These are phyloP conservation scores for Bagarius yarrelli DNA, from an alignment of 2,113 vertebrate genomes.

Conservation along the genomic window DNA sequence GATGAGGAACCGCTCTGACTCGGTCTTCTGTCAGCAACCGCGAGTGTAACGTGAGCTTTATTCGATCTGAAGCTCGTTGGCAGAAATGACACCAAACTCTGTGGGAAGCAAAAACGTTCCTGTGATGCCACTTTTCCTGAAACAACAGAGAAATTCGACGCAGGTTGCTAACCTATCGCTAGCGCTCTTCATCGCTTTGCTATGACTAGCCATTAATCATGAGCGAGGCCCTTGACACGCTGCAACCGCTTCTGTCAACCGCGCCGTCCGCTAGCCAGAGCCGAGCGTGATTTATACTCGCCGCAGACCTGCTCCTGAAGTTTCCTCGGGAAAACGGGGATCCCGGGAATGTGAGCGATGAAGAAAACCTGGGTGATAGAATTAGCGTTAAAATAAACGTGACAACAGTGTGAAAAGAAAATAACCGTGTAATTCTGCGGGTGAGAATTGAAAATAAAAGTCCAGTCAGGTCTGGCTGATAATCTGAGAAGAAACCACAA, in stretches of 20 bases:
- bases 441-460: not conserved
- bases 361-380: not conserved
- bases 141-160: constrained; percentile 17
- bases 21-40: not conserved
- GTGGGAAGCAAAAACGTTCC: constrained; percentile 10
- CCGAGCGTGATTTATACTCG: constrained; percentile 63
- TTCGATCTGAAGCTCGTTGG: constrained; percentile 30
- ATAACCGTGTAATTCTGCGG: too few species aligned
- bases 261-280: constrained; percentile 62
- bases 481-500: not conserved
- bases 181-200: constrained; percentile 29
- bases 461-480: not conserved
- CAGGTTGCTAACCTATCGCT: constrained; percentile 27
- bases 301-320: constrained; percentile 57
- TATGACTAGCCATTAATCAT: constrained; percentile 64
- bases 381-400: not conserved
- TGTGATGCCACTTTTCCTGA: constrained; percentile 3
- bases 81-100: constrained; percentile 36
- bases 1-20: not conserved
- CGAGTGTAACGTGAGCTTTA: constrained; percentile 26
- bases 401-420: not conserved
- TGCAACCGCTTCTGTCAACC: constrained; percentile 62
- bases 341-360: constrained; percentile 51
- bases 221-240: constrained; percentile 53
- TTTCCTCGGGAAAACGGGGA: constrained; percentile 49